Evolutionary conservation across 2,888 invertebrate genomes (phyloP).

Genomic region (Agrotis segetum): DNA sequence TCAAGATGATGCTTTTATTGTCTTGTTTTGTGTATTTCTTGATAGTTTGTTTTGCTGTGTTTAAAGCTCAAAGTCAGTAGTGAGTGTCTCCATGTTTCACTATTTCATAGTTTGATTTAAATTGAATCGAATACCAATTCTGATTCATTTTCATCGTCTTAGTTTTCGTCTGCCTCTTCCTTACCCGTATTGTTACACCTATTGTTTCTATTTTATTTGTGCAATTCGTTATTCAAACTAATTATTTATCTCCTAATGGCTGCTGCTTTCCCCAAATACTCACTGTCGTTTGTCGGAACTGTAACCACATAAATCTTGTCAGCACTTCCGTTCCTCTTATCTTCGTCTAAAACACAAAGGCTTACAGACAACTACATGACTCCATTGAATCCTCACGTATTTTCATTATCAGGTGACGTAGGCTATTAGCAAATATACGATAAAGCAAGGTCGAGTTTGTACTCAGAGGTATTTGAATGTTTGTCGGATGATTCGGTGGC

Average conservation of each 20-base stretch:
- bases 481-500: conserved; percentile 13
- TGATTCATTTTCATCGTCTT: background rate
- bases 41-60: too few species aligned
- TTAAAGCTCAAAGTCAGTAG: too few species aligned
- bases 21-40: too few species aligned
- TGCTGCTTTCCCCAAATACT: conserved; percentile 1
- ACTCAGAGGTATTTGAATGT: conserved; percentile 41
- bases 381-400: conserved; percentile 33
- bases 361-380: conserved; percentile 4
- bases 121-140: background rate
- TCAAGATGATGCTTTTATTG: background rate
- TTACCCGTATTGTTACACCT: too few species aligned
- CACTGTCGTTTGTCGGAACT: conserved; percentile 23
- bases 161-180: background rate
- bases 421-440: conserved; percentile 70
- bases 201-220: background rate
- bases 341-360: conserved; percentile 20
- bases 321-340: conserved; percentile 43
- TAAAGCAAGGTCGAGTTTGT: conserved; percentile 70
- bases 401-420: conserved; percentile 63
- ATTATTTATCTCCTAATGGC: background rate
- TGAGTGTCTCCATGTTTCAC: too few species aligned
- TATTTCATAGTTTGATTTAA: too few species aligned
- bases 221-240: background rate
- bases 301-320: conserved; percentile 24